Evolutionary conservation across 1,140 invertebrate genomes (phyloP), one percentile per base, ranked within the genome.

Genomic region (Drosophila tsacasi): DNA sequence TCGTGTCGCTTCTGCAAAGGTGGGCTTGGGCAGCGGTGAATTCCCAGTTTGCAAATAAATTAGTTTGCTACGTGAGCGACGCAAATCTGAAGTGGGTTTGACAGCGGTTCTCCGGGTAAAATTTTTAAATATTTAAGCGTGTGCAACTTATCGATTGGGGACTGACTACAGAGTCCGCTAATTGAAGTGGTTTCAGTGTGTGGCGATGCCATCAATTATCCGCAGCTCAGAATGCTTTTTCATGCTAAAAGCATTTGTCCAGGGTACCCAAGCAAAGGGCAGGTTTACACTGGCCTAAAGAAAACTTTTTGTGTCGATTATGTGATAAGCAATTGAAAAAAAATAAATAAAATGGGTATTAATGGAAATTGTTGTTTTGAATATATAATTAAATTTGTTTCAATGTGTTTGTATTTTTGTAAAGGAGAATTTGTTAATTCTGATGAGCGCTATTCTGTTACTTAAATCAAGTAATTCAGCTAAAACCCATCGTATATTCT

Each of bases 71-170:
- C 85, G 85, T 90, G 85, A 67, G 65, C 60, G 84, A 89, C 84
- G 73, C 77, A 89, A 89, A 90, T 89, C 84, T 90, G 84, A 89
- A 81, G 81, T 89, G 85, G 84, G 84, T 89, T 61, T 89, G 85
- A 89, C 84, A 89, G 84, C 80, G 65, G 60, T 77, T 49, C 59
- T 25, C 44, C 52, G 64, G 21, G 55, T 55, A 76, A 63, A 69
- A 74, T 30, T 52, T 75, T 90, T 69, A 84, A 86, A 90, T 81
- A 89, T 89, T 90, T 90, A 81, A 85, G 58, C 77, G 46, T 63
- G 50, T 66, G 69, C 76, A 86, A 89, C 66, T 81, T 89, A 89
- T 89, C 85, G 84, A 89, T 90, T 71, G 30, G 65, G 64, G 39
- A 65, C 50, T 30, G 67, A 69, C 66, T 54, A 40, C 35, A 39